Evolutionary conservation across 2,888 invertebrate genomes (phyloP), one percentile per base, ranked within the genome.

Genomic region (Salpingus planirostris): DNA sequence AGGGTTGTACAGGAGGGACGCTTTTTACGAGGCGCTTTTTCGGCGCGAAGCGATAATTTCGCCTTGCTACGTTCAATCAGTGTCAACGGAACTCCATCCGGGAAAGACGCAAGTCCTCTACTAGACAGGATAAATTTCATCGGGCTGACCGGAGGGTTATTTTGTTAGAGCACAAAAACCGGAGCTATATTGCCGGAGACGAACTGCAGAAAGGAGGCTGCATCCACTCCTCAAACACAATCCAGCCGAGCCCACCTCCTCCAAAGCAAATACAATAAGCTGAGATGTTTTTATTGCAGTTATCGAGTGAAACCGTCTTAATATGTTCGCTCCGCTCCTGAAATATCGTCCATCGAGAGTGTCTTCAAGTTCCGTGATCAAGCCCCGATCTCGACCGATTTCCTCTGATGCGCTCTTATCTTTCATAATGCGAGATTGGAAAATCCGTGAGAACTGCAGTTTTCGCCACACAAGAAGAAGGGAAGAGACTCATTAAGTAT

Each of bases 241-340:
- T 18, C 8, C 8, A 18, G 5, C 8, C 5, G 5, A 8, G 18
- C 5, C 5, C 18, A 18, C 5, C 8, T n/a, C 8, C 18, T 18
- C 18, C 18, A 18, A 18, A 45, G 40, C 43, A 38, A 43, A 47
- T 45, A 41, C 40, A 43, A 42, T 43, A 45, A 44, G 8, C 33
- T 28, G 36, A 41, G 31, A 40, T 46, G 43, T 44, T 46, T 44
- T 46, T 40, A 36, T 44, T 43, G 34, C 33, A 36, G 40, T 36
- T 41, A 46, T 46, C 36, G 44, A 44, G 42, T 43, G 14, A 14
- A 23, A 15, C 22, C 23, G 30, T 15, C 13, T 15, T 15, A 30
- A 30, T 24, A 14, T 25, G 11, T 25, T 13, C 18, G 5, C 18
- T 5, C 8, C 18, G 8, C 18, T 18, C 8, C 18, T 18, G 18